Conservation (phyloP, 2,797 vertebrate genomes). For the Gambusia yucatana region DNA sequence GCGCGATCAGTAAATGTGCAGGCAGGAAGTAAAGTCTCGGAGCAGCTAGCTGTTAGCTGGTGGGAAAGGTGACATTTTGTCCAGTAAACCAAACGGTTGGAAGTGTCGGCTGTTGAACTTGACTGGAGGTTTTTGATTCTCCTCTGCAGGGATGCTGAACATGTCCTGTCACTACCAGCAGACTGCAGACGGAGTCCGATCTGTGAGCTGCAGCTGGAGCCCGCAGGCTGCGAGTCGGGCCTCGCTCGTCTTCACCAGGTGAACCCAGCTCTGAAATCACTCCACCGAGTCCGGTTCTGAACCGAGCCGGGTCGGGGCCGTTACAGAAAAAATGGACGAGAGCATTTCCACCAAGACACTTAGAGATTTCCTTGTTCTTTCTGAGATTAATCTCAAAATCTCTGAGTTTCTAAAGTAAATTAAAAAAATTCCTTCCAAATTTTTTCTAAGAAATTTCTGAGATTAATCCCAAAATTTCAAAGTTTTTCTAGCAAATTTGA, state of each 20-base stretch:
- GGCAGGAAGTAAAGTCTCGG: too few relatives aligned
- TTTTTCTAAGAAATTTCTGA: too few relatives aligned
- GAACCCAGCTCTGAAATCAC: neutral
- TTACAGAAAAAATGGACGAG: too few relatives aligned
- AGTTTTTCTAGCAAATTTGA: too few relatives aligned
- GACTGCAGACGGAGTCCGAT: accelerated
- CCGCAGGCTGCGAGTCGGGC: neutral
- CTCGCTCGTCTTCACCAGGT: slow-evolving; percentile 52
- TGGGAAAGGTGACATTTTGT: neutral
- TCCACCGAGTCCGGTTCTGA: neutral
- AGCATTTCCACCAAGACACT: too few relatives aligned
- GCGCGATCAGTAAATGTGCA: too few relatives aligned
- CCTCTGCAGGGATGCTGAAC: slow-evolving; percentile 39
- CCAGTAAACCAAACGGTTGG: neutral
- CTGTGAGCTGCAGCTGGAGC: slow-evolving; percentile 46
- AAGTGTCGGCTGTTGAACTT: neutral
- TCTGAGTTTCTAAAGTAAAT: too few relatives aligned
- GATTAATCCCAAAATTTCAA: too few relatives aligned
- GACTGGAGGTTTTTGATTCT: neutral
- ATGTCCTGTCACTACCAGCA: slow-evolving; percentile 42
- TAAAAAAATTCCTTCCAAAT: too few relatives aligned
- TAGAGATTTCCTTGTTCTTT: too few relatives aligned
- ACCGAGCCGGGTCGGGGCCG: too few relatives aligned
- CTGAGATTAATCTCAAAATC: too few relatives aligned
- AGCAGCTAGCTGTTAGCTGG: neutral